phyloP scores from a whole-genome alignment of 2,888 invertebrate species.

The Rhagonycha fulva region DNA sequence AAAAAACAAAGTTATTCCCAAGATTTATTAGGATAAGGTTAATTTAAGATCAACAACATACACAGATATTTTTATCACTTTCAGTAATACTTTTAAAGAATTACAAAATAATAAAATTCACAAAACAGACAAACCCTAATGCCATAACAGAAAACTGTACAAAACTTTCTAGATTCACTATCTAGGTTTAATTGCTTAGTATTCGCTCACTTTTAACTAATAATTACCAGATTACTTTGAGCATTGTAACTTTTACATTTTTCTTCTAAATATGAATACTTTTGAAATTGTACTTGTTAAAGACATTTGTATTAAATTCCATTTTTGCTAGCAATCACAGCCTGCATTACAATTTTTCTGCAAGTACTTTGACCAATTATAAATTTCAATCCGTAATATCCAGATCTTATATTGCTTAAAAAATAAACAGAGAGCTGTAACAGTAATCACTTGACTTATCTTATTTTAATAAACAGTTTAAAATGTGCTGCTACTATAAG shows the following conservation, averaged over 20 bases:
- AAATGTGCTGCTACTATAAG: neutral
- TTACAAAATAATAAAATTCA: neutral
- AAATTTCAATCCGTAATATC: slow-evolving; percentile 8
- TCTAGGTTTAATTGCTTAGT: slow-evolving; percentile 6
- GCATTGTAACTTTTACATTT: slow-evolving; percentile 15
- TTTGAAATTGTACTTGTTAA: slow-evolving; percentile 15
- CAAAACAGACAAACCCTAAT: neutral
- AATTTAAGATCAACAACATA: neutral
- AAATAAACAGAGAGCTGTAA: neutral
- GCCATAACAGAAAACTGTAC: neutral
- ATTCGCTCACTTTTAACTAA: slow-evolving; percentile 2
- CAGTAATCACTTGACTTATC: neutral
- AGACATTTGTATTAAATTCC: slow-evolving; percentile 19
- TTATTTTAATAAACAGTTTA: neutral
- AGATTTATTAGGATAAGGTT: neutral
- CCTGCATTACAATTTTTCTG: slow-evolving; percentile 3
- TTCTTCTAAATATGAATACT: slow-evolving; percentile 4
- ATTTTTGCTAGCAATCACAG: slow-evolving; percentile 16
- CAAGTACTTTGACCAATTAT: neutral
- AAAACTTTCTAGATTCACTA: neutral
- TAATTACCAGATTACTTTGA: slow-evolving; percentile 1
- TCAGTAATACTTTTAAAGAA: neutral
- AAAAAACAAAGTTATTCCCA: neutral
- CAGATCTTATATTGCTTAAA: neutral
- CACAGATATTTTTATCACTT: neutral